Evolutionary conservation across 2,888 invertebrate species (phyloP), one percentile per base, ranked within the genome.

Genomic region (Scaeva pyrastri): DNA sequence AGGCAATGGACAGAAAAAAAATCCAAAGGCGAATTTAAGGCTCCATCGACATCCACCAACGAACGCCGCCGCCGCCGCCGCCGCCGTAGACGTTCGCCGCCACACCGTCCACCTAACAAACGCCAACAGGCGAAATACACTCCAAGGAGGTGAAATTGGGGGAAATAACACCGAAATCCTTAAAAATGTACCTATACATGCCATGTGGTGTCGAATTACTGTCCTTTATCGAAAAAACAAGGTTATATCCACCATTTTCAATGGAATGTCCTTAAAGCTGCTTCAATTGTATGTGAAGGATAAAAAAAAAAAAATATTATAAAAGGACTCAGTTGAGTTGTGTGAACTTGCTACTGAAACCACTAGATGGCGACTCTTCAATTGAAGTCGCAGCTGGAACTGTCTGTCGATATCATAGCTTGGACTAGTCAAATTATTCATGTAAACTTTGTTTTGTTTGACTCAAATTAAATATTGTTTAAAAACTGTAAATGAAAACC

Each of bases 201-300:
- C 77, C 86, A 86, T 86, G 86, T 82, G 86, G 86, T 86, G 86
- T 82, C 86, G 82, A 86, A 86, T 86, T 86, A 86, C 73, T 82
- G 86, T 82, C 74, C 82, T 77, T 77, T 82, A 77, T 77, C 77
- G 77, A 71, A 86, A 31, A 66, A 82, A 86, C 85, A 82, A 82
- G 68, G 82, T 86, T 86, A 82, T 86, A 81, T 77, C 73, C 77
- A 77, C 58, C 85, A 77, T 77, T 86, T 82, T 77, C 58, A 62
- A 58, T 77, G 70, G 66, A 82, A 82, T 86, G 86, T 81, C 86
- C 86, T 86, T 86, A 31, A 52, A 84, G 70, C 50, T 64, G 48
- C 68, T 45, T 41, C 50, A 71, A 50, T 71, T 55, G 70, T 58
- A 56, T 56, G 12, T 52, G 23, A 26, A 31, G 31, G 39, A 43